Percentiles rank a stretch among this genome's conserved stretches.
These are phyloP conservation scores for Clupea harengus DNA, from an alignment of 2,113 vertebrate genomes.

Conservation along the genomic window DNA sequence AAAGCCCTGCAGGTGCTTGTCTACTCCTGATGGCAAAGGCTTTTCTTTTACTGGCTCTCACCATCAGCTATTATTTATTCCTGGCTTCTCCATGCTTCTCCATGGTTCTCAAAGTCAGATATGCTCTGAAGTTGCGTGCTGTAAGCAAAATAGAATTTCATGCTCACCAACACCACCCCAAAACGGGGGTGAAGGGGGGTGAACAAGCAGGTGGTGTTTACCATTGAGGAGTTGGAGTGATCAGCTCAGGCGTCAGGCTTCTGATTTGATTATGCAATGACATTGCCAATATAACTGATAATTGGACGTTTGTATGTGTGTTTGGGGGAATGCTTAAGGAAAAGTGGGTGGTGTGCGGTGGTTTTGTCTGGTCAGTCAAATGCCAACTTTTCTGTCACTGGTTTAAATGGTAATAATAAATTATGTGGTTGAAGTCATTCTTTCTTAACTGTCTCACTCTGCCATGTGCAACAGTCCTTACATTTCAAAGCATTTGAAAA, in stretches of 20 bases:
- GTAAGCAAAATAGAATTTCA: slow-evolving; percentile 62
- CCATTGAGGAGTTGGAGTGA: slow-evolving; percentile 57
- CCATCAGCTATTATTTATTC: slow-evolving; percentile 28
- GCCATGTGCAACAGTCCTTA: too few species aligned
- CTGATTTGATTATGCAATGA: slow-evolving; percentile 60
- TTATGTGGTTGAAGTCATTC: background rate
- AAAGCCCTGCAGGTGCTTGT: background rate
- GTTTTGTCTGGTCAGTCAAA: slow-evolving; percentile 22
- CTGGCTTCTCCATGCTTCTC: slow-evolving; percentile 61
- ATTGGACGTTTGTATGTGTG: slow-evolving; percentile 43
- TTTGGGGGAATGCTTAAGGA: slow-evolving; percentile 36
- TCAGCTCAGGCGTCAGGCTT: slow-evolving; percentile 52
- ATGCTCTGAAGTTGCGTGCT: slow-evolving; percentile 46
- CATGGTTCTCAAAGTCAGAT: slow-evolving; percentile 32
- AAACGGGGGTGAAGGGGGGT: slow-evolving; percentile 42
- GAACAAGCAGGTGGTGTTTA: slow-evolving; percentile 65
- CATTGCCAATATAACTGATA: slow-evolving; percentile 39
- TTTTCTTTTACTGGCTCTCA: too few species aligned
- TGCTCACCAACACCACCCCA: slow-evolving; percentile 53
- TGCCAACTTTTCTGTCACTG: background rate
- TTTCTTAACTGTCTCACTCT: background rate
- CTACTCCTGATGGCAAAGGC: too few species aligned
- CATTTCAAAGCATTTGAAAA: too few species aligned
- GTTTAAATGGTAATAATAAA: background rate
- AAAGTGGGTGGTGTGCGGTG: slow-evolving; percentile 52